phyloP scores from a whole-genome alignment of 2,113 vertebrate genomes.

The Nyctibius bracteatus region DNA sequence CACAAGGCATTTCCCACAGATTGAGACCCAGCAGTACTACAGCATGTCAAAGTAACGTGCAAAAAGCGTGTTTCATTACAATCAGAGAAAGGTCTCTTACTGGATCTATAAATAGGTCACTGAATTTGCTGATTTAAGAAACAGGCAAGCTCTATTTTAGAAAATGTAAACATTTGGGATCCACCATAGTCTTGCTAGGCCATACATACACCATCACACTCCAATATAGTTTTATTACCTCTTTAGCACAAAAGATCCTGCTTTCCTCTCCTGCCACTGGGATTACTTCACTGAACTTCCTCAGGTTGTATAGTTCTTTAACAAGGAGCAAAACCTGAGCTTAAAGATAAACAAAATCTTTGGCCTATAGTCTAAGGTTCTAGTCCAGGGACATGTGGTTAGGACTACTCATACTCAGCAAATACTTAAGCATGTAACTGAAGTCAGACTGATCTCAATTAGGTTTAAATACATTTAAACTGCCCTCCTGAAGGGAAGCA shows the following conservation, averaged over 20 bases:
- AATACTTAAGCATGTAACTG: not conserved
- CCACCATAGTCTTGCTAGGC: not conserved
- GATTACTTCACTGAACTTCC: not conserved
- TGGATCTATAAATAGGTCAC: not conserved
- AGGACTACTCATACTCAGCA: not conserved
- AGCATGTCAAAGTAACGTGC: not conserved
- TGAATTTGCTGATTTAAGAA: not conserved
- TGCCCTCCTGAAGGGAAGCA: not conserved
- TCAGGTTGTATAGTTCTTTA: not conserved
- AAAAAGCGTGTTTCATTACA: not conserved
- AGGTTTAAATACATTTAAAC: not conserved
- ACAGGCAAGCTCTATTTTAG: not conserved
- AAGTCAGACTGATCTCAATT: not conserved
- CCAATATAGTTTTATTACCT: not conserved
- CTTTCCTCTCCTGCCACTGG: not conserved
- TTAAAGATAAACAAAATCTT: not conserved
- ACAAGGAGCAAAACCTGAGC: not conserved
- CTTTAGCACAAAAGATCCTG: not conserved
- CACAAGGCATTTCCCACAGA: not conserved
- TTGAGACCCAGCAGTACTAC: not conserved
- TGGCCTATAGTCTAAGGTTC: not conserved
- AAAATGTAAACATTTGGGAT: not conserved
- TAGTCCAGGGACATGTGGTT: not conserved
- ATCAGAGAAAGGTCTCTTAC: not conserved
- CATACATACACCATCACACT: not conserved